Conservation (phyloP, 23 tunicate genomes). For the Trididemnum nubilum region DNA sequence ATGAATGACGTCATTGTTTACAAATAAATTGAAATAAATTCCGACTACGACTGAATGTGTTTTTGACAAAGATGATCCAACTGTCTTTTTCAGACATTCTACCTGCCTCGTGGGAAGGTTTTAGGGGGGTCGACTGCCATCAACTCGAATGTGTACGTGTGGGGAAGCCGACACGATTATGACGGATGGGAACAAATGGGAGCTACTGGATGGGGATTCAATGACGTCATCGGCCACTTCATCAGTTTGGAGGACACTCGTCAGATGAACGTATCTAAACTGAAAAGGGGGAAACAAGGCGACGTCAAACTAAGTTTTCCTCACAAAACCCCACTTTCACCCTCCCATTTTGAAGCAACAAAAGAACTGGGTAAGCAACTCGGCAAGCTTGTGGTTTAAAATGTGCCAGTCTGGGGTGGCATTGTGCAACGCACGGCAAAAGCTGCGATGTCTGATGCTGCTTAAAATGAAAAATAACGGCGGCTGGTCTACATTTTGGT, state of each 20-base stretch:
- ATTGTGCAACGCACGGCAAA: no score
- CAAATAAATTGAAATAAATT: no score
- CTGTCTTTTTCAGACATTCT: slow-evolving; percentile 24
- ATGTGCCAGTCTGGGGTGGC: no score
- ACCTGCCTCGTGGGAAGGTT: slow-evolving; percentile 67
- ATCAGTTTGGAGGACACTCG: slow-evolving; percentile 49
- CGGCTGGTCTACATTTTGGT: no score
- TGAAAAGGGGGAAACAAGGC: slow-evolving; percentile 41
- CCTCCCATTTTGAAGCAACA: slow-evolving; percentile 35
- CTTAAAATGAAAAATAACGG: no score
- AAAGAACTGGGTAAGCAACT: slow-evolving; percentile 48
- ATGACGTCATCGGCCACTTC: slow-evolving; percentile 54
- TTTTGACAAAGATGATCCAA: no score
- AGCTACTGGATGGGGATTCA: slow-evolving; percentile 70
- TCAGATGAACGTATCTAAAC: not conserved
- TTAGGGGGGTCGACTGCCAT: slow-evolving; percentile 76
- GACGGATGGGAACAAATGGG: slow-evolving; percentile 72
- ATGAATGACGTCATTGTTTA: no score
- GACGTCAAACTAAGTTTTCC: slow-evolving; percentile 30
- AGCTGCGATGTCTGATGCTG: no score
- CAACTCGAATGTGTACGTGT: slow-evolving; percentile 55
- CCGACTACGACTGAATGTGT: no score
- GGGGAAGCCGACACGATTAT: slow-evolving; percentile 69
- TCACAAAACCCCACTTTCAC: slow-evolving; percentile 23
- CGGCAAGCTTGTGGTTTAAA: no score